Evolutionary conservation across 2,113 vertebrate species (phyloP).

Genomic region (Addax nasomaculatus): DNA sequence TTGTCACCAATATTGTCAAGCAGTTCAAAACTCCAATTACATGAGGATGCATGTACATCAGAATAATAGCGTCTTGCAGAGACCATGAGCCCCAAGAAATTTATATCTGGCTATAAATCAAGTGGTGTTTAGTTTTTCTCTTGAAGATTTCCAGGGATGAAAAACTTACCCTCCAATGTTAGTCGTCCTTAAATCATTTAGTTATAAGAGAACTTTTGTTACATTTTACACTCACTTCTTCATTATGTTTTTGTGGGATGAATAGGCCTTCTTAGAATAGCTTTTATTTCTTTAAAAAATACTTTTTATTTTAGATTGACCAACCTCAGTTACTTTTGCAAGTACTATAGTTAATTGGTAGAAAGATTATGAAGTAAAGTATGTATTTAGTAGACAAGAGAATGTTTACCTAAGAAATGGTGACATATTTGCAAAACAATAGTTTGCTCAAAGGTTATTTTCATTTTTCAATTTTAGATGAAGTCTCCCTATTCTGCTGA

Average conservation of each 20-base stretch:
- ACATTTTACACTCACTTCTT: background rate
- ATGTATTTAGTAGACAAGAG: background rate
- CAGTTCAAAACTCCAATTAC: background rate
- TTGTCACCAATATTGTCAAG: background rate
- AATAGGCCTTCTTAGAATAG: background rate
- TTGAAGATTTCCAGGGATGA: background rate
- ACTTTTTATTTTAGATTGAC: background rate
- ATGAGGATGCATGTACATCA: background rate
- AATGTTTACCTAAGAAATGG: background rate
- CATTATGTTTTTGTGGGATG: background rate
- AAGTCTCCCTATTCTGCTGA: conserved; percentile 84
- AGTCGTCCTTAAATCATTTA: background rate
- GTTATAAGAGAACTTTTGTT: background rate
- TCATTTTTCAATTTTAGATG: conserved; percentile 77
- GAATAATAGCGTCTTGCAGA: background rate
- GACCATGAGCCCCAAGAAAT: background rate
- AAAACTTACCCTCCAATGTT: background rate
- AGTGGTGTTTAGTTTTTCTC: background rate
- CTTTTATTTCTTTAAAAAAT: background rate
- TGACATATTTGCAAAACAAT: background rate
- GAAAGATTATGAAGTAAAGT: background rate
- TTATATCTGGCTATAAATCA: background rate
- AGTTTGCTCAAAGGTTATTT: conserved; percentile 52
- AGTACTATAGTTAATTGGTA: background rate
- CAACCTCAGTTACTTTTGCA: background rate